Evolutionary conservation across 1,140 invertebrate genomes (phyloP), one percentile per base, ranked within the genome.

Genomic region (Scaptomyza graminum): DNA sequence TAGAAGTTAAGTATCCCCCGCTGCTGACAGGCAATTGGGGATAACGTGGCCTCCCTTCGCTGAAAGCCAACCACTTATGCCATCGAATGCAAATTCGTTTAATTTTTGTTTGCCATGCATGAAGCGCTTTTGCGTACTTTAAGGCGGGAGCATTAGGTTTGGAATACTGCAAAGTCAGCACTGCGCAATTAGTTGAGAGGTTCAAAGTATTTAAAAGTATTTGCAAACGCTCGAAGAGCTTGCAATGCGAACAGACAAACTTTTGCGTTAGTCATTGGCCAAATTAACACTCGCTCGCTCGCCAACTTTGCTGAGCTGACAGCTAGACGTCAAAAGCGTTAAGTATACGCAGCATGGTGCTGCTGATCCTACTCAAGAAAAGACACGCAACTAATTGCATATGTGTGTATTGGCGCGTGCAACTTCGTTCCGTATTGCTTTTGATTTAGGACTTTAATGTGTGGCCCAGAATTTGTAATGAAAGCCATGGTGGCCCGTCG

Each of bases 381-480:
- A 73, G 63, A 59, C 59, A 52, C 25, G 44, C 60, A 16, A 25
- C 37, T n/a, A n/a, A 41, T 41, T 41, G 12, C 12, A 41, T 41
- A n/a, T 41, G 37, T 41, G 37, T n/a, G 37, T n/a, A 0, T n/a
- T 49, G 39, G 57, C 73, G 79, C 79, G 83, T 79, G 79, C 83
- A 79, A 87, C 83, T 83, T 76, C 68, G 83, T 77, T 87, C 84
- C 75, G 83, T 59, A 70, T 67, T 59, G 79, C 65, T 75, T 83
- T 87, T 87, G 83, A 87, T 87, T 88, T 88, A 87, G 72, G 68
- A 62, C 65, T 57, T 47, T 15, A 83, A 71, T 76, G 79, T 74
- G 79, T 87, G 83, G 83, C 60, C 50, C 71, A 79, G 83, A 83
- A 87, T 87, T 83, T 75, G 75, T 75, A 87, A 87, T 87, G 83